These are phyloP conservation scores for Aleiodes sp. DNA, from an alignment of 1,140 invertebrate species.

Conservation along the genomic window DNA sequence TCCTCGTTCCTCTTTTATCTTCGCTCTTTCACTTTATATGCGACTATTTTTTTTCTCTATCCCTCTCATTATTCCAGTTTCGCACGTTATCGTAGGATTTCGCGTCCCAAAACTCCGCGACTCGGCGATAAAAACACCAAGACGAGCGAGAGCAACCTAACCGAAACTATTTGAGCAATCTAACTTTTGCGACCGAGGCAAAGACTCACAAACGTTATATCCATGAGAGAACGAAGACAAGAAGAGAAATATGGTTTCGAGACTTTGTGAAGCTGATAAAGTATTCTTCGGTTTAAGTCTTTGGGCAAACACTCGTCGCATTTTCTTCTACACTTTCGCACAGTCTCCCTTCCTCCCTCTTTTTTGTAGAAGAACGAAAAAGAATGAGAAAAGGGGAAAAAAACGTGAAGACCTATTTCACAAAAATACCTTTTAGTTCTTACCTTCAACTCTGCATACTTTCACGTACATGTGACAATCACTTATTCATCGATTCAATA, in stretches of 20 bases:
- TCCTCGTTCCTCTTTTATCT: conserved; percentile 1
- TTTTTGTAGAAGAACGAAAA: background rate
- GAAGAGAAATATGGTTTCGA: conserved; percentile 17
- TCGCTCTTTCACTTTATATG: background rate
- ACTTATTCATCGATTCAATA: conserved; percentile 39
- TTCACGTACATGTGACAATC: conserved; percentile 26
- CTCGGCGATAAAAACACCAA: conserved; percentile 35
- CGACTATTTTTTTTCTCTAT: conserved; percentile 21
- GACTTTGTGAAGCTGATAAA: conserved; percentile 31
- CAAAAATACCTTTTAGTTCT: background rate
- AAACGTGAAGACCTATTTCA: background rate
- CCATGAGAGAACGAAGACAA: background rate
- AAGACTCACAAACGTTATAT: conserved; percentile 9
- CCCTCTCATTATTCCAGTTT: conserved; percentile 19
- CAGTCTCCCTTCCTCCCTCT: conserved; percentile 13
- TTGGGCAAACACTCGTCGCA: conserved; percentile 25
- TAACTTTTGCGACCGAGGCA: conserved; percentile 37
- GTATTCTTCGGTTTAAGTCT: conserved; percentile 31
- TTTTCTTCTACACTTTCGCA: background rate
- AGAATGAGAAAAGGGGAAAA: background rate
- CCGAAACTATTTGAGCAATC: conserved; percentile 44
- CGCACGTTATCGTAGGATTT: background rate
- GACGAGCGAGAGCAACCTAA: background rate
- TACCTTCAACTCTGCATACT: conserved; percentile 14
- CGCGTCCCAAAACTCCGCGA: background rate